A percentile compares a stretch with the other conserved stretches of the same genome.
phyloP scores from a whole-genome alignment of 92 coral and sea anemone species.

The Epizoanthus ramosus region DNA sequence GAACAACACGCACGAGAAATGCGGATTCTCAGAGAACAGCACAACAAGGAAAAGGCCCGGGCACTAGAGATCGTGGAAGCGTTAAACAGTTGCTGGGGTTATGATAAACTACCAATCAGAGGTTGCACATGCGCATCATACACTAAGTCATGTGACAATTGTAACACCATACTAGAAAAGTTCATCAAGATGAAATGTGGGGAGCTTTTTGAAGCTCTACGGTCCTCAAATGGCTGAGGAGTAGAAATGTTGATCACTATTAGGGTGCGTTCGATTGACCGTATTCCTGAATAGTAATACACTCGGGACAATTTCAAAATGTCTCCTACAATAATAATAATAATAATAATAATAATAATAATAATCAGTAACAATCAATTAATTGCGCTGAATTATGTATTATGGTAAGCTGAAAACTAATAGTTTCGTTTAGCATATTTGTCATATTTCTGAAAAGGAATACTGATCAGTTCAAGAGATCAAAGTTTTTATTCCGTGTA shows the following conservation, averaged over 20 bases:
- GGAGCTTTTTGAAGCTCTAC: slow-evolving; percentile 63
- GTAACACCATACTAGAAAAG: slow-evolving; percentile 75
- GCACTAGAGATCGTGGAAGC: slow-evolving; percentile 66
- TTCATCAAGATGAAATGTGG: slow-evolving; percentile 79
- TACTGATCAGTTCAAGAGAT: too few species aligned
- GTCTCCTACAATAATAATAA: too few species aligned
- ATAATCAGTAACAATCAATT: too few species aligned
- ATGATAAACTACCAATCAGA: slow-evolving; percentile 79
- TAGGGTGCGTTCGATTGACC: too few species aligned
- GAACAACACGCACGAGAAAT: slow-evolving; percentile 75
- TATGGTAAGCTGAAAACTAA: too few species aligned
- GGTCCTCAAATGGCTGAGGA: slow-evolving; percentile 1
- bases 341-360: too few species aligned
- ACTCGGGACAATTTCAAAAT: too few species aligned
- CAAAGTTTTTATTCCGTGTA: too few species aligned
- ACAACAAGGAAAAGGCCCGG: slow-evolving; percentile 59
- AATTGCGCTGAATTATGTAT: too few species aligned
- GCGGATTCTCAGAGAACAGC: slow-evolving; percentile 67
- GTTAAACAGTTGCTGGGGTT: slow-evolving; percentile 78
- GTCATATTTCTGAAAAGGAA: too few species aligned
- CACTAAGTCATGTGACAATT: slow-evolving; percentile 81
- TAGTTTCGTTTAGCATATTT: too few species aligned
- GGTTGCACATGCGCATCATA: slow-evolving; percentile 86
- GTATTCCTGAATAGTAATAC: too few species aligned
- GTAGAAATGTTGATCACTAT: background rate